Conservation (phyloP, 2,888 invertebrate species). For the Eudasyphora cyanicolor region DNA sequence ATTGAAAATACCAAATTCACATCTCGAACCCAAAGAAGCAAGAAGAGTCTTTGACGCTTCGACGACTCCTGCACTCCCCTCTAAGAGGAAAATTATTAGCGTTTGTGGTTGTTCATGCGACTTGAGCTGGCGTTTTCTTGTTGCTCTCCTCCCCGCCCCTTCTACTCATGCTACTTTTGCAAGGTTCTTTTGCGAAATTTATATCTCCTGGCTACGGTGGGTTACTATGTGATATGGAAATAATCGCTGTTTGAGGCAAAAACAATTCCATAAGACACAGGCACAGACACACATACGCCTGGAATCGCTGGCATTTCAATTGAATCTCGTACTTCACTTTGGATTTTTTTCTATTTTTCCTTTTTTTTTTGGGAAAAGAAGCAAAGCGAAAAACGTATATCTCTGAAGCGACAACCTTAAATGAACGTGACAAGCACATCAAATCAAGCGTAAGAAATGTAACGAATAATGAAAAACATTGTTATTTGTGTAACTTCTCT, state of each 20-base stretch:
- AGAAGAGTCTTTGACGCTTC: conserved; percentile 31
- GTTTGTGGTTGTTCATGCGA: conserved; percentile 62
- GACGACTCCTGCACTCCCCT: conserved; percentile 14
- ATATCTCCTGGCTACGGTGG: conserved; percentile 42
- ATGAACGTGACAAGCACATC: conserved; percentile 69
- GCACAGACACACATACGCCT: neutral
- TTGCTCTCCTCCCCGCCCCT: conserved; percentile 36
- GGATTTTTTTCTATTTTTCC: too few relatives aligned
- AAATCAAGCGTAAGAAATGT: conserved; percentile 60
- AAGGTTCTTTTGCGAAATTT: conserved; percentile 41
- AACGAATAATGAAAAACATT: conserved; percentile 29
- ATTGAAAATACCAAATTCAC: conserved; percentile 67
- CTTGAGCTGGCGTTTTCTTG: neutral
- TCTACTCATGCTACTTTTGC: conserved; percentile 16
- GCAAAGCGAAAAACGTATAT: conserved; percentile 55
- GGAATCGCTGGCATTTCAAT: conserved; percentile 57
- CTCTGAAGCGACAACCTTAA: conserved; percentile 64
- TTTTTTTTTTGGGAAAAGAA: neutral
- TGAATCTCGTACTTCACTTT: conserved; percentile 55
- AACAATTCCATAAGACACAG: neutral
- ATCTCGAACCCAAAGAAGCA: conserved; percentile 58
- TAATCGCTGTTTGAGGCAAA: conserved; percentile 46
- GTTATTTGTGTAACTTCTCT: neutral
- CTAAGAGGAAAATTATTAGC: conserved; percentile 66
- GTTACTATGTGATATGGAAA: conserved; percentile 57